Conservation (phyloP, 2,113 vertebrate species). For the Prinia subflava region DNA sequence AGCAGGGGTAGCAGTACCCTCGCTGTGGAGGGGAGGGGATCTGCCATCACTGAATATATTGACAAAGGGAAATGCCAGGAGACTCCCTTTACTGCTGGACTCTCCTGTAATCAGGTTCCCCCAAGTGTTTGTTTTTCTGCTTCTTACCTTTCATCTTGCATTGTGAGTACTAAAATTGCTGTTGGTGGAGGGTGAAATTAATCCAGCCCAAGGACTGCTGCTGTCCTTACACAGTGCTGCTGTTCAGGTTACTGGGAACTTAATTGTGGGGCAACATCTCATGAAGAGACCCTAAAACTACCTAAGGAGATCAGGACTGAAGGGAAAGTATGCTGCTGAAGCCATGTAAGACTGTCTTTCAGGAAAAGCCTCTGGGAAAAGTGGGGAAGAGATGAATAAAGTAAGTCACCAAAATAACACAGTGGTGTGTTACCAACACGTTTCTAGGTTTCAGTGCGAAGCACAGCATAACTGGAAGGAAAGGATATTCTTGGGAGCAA, state of each 20-base stretch:
- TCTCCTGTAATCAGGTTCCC: neutral
- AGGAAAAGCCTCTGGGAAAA: neutral
- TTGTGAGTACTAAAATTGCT: neutral
- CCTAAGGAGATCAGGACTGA: neutral
- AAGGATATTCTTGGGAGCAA: neutral
- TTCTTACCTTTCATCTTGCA: slow-evolving; percentile 12
- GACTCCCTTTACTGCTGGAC: neutral
- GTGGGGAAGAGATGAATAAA: neutral
- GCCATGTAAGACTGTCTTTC: neutral
- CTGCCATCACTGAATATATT: neutral
- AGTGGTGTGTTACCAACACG: neutral
- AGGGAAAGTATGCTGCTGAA: neutral
- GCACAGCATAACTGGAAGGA: neutral
- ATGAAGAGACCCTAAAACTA: neutral
- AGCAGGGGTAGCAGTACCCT: neutral
- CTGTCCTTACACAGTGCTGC: neutral
- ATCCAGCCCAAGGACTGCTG: neutral
- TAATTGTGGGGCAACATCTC: neutral
- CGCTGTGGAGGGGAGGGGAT: neutral
- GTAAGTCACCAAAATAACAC: neutral
- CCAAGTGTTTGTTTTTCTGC: neutral
- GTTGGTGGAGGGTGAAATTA: neutral
- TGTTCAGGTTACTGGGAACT: neutral
- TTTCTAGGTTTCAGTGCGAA: neutral
- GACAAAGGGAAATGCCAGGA: neutral